Evolutionary conservation across 2,888 invertebrate species (phyloP), one percentile per base, ranked within the genome.

Genomic region (Dryobotodes eremita): DNA sequence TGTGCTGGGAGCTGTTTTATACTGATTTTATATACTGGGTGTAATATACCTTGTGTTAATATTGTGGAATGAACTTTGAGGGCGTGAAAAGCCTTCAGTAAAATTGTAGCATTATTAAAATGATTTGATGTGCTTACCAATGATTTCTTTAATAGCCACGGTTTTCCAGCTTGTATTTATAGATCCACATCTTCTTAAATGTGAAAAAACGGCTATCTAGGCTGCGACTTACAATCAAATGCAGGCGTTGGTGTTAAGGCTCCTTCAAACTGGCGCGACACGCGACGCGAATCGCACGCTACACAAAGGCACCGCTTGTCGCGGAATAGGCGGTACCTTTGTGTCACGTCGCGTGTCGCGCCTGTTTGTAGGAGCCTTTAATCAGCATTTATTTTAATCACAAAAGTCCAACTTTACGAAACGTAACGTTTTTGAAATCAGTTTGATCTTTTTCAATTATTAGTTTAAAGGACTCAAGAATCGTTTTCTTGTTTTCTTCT

Each of bases 11-110:
- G 64, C 76, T 81, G 86, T 79, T 84, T 70, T 86, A 74, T 79
- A 75, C 53, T 70, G 64, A 17, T 57, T 70, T 80, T 85, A 85
- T 87, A 77, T 84, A 85, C 82, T 76, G 53, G 26, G 23, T 69
- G 46, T 64, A 23, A 61, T 74, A 48, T 73, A 68, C 50, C 50
- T 62, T 68, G 85, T 75, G 71, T 64, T 80, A 66, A 59, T 71
- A n/a, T 59, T 55, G 64, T 53, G 13, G 2, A 5, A 23, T 57
- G 2, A 50, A 42, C 7, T 7, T 42, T 59, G 23, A 31, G 11
- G 0, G 50, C 1, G 23, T 2, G 15, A 17, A 50, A 36, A 42
- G 0, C 20, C 6, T 31, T 20, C 7, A 17, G 31, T 31, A 17
- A 5, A 71, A 42, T 11, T 53, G 15, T 26, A 20, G 36, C n/a